Base-by-base conservation (phyloP, 1,140 invertebrate genomes). In the Euwallacea similis region DNA sequence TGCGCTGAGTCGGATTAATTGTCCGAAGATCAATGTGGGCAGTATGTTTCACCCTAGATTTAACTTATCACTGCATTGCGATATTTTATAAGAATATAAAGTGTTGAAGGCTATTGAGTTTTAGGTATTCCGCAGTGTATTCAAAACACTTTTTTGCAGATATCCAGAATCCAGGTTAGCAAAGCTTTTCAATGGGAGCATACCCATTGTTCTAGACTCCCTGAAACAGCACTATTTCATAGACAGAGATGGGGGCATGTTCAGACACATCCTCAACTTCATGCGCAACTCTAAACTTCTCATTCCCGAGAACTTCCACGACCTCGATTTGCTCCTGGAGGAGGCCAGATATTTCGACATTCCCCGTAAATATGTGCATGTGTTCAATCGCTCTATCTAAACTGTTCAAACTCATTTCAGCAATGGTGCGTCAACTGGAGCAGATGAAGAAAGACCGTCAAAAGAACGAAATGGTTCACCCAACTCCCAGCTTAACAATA, bases 181-280 rank as follows among this genome's bases (percentile, higher is more conserved):
- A 0, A 92, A 93, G 81, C 88, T 98, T 78, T 98, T 98, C 84
- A 98, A 97, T 79, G 97, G 96, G n/a, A 91, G 88, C 74, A 96
- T 98, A 76, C 96, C 97, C 0, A 98, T 98, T 74, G 95, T 98
- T 3, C 83, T 98, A 77, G 97, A 98, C 80, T 95, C 93, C 6
- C 83, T 98, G 74, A 98, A 98, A 81, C 97, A 98, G 80, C 97
- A 98, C 80, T 98, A 98, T 82, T 98, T 98, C 85, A 98, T 98
- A 75, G 96, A 98, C 84, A 87, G 96, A 70, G 95, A 98, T 78
- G 95, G 95, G 0, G 92, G 91, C 59, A 96, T 97, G 93, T 98
- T 98, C 83, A 88, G 96, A 15, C 95, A 98, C 82, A 94, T 98
- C 78, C 85, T 98, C 33, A 98, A 98, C 85, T 98, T 95, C 82